Base-by-base conservation (phyloP, 2,797 vertebrate species). In the Crenuchus spilurus region DNA sequence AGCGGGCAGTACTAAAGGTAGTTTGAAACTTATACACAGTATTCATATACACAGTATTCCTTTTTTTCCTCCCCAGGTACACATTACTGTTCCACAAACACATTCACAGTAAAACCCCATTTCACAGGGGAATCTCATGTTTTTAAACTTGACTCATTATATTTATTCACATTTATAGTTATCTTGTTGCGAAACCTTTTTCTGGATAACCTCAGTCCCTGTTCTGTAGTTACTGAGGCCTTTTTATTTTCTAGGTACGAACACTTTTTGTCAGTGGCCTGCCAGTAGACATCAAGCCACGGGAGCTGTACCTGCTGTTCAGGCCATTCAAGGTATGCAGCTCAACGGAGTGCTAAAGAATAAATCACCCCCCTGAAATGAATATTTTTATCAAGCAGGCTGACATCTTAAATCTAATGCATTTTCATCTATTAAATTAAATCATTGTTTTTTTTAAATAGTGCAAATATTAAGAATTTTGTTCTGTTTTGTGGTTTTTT, bases 291-390 rank as follows among this genome's bases (percentile, higher is more conserved):
- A 98, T 99, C 88, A 99, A 98, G 88, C 97, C 97, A 16, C 93
- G 97, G 42, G 97, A 99, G 80, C 95, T 99, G 24, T 99, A 99
- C 83, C 92, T 99, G 82, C 95, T 99, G 80, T 99, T 99, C 93
- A 97, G 97, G 88, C 97, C 97, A 74, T 99, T 99, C 78, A 98
- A 99, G 96, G 97, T 96, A 93, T 86, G 85, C 26, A 26, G 22
- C 31, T 4, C 49, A 70, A 30, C 18, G 1, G 14, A 48, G 26
- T 9, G 20, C 11, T 51, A 22, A 6, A n/a, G 28, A 46, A 7
- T 37, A 20, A 39, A 28, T 14, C 24, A 28, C 48, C 48, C 3
- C 48, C 20, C 18, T 18, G 14, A 4, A 24, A 11, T 7, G 6
- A n/a, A n/a, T n/a, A n/a, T n/a, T n/a, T n/a, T n/a, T n/a, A n/a